These are phyloP conservation scores for Pseudococcus longispinus DNA, from an alignment of 2,888 invertebrate genomes.

Conservation along the genomic window DNA sequence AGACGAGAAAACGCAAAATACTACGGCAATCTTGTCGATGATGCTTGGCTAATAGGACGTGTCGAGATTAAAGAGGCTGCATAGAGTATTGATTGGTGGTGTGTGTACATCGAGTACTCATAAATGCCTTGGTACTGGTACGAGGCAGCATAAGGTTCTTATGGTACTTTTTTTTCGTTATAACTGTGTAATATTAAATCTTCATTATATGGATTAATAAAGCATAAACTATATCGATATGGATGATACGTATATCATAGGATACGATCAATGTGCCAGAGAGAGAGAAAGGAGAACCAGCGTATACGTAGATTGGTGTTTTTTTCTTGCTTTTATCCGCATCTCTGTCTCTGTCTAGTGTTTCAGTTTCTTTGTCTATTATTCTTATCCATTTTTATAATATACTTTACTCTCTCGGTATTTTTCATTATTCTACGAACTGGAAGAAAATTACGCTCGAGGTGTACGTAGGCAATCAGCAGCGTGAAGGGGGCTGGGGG, in stretches of 20 bases:
- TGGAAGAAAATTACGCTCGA: conserved; percentile 2
- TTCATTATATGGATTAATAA: conserved; percentile 55
- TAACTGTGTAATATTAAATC: conserved; percentile 48
- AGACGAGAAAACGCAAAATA: conserved; percentile 24
- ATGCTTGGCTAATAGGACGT: conserved; percentile 20
- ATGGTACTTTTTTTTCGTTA: background rate
- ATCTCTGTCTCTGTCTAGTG: conserved; percentile 13
- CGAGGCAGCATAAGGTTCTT: background rate
- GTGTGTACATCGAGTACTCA: background rate
- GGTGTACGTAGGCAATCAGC: background rate
- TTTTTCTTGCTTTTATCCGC: background rate
- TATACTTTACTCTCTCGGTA: background rate
- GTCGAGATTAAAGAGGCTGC: background rate
- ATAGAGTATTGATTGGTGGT: background rate
- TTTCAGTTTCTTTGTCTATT: conserved; percentile 2
- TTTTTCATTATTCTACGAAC: background rate
- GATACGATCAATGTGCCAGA: background rate
- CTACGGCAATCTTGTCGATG: background rate
- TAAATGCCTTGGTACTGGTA: too few relatives aligned
- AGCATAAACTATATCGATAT: conserved; percentile 53
- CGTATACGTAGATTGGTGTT: background rate
- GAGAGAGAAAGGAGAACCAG: background rate
- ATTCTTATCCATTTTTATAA: conserved; percentile 18
- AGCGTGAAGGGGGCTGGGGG: background rate
- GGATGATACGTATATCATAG: background rate